phyloP scores from a whole-genome alignment of 2,888 invertebrate species.

The Chrysomela aeneicollis region DNA sequence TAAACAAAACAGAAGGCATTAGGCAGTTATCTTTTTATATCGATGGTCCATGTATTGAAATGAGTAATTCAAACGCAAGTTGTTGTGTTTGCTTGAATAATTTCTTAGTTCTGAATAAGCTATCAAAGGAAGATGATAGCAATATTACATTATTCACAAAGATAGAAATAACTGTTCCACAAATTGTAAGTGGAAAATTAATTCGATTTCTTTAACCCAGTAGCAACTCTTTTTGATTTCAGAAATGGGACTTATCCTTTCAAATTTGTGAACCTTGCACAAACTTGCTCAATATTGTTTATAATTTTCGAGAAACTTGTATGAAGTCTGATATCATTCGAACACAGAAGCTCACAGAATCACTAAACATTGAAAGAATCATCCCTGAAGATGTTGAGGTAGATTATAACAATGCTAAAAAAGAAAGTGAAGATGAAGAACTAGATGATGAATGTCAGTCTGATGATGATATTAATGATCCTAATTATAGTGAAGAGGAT shows the following conservation, averaged over 20 bases:
- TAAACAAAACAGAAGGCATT: no score
- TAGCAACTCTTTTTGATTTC: constrained; percentile 13
- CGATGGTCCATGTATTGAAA: no score
- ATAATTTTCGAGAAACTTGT: constrained; percentile 45
- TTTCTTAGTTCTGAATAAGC: constrained; percentile 34
- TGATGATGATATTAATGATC: constrained; percentile 26
- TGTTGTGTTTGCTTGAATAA: constrained; percentile 46
- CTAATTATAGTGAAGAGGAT: constrained; percentile 21
- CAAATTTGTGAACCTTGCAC: constrained; percentile 44
- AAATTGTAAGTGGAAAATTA: constrained; percentile 40
- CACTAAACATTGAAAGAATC: constrained; percentile 13
- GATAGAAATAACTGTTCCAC: constrained; percentile 38
- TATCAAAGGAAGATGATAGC: constrained; percentile 40
- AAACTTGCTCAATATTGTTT: constrained; percentile 42
- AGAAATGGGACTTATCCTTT: constrained; percentile 42
- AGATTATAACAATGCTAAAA: constrained; percentile 24
- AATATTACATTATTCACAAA: constrained; percentile 36
- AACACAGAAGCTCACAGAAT: constrained; percentile 25
- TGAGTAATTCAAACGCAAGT: constrained; percentile 10
- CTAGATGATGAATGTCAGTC: constrained; percentile 22
- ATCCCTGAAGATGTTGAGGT: constrained; percentile 23
- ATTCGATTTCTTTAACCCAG: not conserved
- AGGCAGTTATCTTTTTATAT: no score
- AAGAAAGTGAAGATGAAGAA: constrained; percentile 31
- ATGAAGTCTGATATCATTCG: constrained; percentile 42